Percentiles rank a stretch among this genome's conserved stretches.
These are phyloP conservation scores for Leucophenga varia DNA, from an alignment of 1,140 invertebrate genomes.

Conservation along the genomic window DNA sequence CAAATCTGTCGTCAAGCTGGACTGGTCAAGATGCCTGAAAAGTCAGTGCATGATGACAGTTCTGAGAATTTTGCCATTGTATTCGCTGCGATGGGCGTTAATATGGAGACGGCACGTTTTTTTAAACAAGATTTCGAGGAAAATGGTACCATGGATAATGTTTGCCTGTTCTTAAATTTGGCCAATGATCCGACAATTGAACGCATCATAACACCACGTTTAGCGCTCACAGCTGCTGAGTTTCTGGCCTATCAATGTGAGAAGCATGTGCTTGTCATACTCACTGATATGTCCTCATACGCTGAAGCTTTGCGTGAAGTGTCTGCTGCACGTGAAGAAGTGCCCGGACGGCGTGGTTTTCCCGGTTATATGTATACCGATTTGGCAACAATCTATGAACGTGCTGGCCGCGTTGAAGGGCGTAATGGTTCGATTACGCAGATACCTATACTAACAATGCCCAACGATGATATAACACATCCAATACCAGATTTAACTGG, in stretches of 20 bases:
- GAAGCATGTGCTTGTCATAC: constrained; percentile 96
- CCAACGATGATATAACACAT: constrained; percentile 99
- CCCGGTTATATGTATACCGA: constrained; percentile 99
- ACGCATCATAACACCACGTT: constrained; percentile 95
- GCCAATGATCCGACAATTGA: constrained; percentile 99
- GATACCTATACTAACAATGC: constrained; percentile 98
- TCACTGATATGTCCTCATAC: constrained; percentile 99
- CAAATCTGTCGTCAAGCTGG: constrained; percentile 99
- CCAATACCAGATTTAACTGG: constrained; percentile 99
- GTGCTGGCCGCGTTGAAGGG: constrained; percentile 95
- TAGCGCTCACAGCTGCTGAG: constrained; percentile 95
- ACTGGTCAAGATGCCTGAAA: constrained; percentile 87
- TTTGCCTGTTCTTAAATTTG: constrained; percentile 96
- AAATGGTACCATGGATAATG: constrained; percentile 99
- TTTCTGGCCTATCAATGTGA: constrained; percentile 98
- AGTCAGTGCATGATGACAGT: constrained; percentile 87
- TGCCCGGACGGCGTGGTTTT: constrained; percentile 91
- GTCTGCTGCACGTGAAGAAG: constrained; percentile 95
- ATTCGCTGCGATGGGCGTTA: constrained; percentile 99
- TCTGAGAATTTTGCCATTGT: constrained; percentile 97
- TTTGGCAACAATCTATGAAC: constrained; percentile 97
- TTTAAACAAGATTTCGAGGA: constrained; percentile 98
- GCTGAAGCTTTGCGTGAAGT: constrained; percentile 97
- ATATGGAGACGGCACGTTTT: constrained; percentile 98
- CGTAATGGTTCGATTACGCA: constrained; percentile 97